Conservation (phyloP, 2,113 vertebrate species). For the Pongo pygmaeus region DNA sequence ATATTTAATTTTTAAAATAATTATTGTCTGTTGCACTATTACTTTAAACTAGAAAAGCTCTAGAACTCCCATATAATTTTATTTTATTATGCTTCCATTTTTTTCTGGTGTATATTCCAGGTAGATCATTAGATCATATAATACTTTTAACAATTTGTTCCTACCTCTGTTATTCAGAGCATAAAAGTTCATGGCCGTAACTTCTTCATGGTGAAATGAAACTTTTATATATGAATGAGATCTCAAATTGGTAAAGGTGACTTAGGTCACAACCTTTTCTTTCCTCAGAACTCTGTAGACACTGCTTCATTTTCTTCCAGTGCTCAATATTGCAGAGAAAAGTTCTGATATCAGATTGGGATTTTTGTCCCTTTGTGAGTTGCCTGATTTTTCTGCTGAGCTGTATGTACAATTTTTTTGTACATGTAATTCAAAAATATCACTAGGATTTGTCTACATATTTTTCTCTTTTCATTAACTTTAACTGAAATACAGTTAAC, state of each 20-base stretch:
- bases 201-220: background rate
- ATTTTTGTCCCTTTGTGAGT: conserved; percentile 50
- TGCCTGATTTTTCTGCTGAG: conserved; percentile 16
- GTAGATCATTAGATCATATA: background rate
- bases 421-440: conserved; percentile 31
- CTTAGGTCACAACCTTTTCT: conserved; percentile 40
- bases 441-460: background rate
- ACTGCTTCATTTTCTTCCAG: background rate
- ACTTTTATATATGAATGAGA: conserved; percentile 42
- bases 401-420: conserved; percentile 12
- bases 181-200: conserved; percentile 12
- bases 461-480: conserved; percentile 12
- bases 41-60: conserved; percentile 8
- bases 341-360: background rate
- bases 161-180: background rate
- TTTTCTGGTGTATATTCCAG: background rate
- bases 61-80: background rate
- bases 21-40: background rate
- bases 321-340: background rate
- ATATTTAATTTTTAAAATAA: conserved; percentile 9
- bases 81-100: background rate
- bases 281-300: conserved; percentile 11
- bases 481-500: background rate
- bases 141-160: conserved; percentile 37
- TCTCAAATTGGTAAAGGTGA: conserved; percentile 25